Conservation (phyloP, 2,888 invertebrate species). For the Spodoptera picta region DNA sequence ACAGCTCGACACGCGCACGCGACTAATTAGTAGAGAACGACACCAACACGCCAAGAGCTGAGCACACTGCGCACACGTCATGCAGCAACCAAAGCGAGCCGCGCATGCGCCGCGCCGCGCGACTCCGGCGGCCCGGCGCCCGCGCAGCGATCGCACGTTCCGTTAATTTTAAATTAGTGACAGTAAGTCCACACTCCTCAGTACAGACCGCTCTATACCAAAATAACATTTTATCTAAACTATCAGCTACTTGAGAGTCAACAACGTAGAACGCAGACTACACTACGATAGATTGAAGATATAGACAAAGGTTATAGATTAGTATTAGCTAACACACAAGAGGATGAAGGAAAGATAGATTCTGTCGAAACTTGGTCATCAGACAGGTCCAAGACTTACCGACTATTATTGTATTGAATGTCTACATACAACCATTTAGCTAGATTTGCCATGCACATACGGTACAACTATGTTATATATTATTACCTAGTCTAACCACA, state of each 20-base stretch:
- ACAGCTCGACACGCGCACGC: slow-evolving; percentile 66
- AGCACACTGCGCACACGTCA: slow-evolving; percentile 66
- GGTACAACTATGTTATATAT: slow-evolving; percentile 74
- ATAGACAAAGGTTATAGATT: slow-evolving; percentile 71
- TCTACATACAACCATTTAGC: slow-evolving; percentile 86
- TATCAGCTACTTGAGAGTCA: slow-evolving; percentile 82
- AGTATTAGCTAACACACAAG: slow-evolving; percentile 59
- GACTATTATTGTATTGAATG: slow-evolving; percentile 85
- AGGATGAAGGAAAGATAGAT: slow-evolving; percentile 56
- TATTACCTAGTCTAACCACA: slow-evolving; percentile 84
- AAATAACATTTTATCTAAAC: slow-evolving; percentile 81
- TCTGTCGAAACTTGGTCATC: slow-evolving; percentile 58
- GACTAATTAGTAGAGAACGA: slow-evolving; percentile 81
- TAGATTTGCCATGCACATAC: slow-evolving; percentile 85
- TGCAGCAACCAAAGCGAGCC: slow-evolving; percentile 60
- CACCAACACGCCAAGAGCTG: slow-evolving; percentile 82
- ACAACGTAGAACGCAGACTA: slow-evolving; percentile 85
- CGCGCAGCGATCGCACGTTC: slow-evolving; percentile 35
- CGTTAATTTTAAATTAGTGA: slow-evolving; percentile 84
- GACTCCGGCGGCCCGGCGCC: slow-evolving; percentile 28
- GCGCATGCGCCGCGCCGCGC: too few relatives aligned
- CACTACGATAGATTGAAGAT: slow-evolving; percentile 74
- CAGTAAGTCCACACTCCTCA: slow-evolving; percentile 71
- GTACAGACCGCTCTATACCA: slow-evolving; percentile 76
- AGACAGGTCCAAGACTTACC: slow-evolving; percentile 64